Base-by-base conservation (phyloP, 1,140 invertebrate genomes). In the Prorops nasuta region DNA sequence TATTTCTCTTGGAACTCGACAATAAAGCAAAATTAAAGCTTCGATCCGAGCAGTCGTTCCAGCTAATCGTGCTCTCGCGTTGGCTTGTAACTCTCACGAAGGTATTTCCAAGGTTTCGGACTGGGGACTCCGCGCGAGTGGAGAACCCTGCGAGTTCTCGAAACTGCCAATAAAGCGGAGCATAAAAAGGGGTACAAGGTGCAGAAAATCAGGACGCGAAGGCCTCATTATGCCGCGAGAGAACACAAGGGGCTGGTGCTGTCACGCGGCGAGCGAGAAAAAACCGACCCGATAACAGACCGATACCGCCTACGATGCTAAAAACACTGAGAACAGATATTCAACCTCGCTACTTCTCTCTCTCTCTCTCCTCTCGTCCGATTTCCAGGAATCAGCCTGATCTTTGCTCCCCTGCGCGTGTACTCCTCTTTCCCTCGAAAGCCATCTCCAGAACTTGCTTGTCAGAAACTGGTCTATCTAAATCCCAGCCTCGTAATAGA, bases 291-390 rank as follows among this genome's bases (percentile, higher is more conserved):
- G 72, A 75, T 74, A 75, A 72, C 59, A 49, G 46, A 15, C 56
- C 54, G 60, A 66, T 71, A 69, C 54, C 45, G 52, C 62, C 40
- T 44, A 56, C 55, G 55, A 64, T 61, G 66, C 58, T 68, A 51
- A 66, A 74, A 69, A 74, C 64, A 67, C 65, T 64, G 63, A 69
- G 69, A 74, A 69, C 65, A 71, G 57, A 60, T 62, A 73, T 66
- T 72, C 67, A 64, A 63, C 71, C 71, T 73, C 72, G 67, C 74
- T 74, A 73, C 70, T 74, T 72, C 61, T 70, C 70, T 75, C 71
- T 64, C 49, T 51, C 55, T 70, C 52, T 45, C n/a, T 44, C 51
- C 51, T 14, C 15, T 10, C 4, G 50, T 49, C 50, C 64, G 63
- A 65, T 66, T 71, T 70, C 70, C 71, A 71, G 57, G 66, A 71